phyloP scores from a whole-genome alignment of 2,113 vertebrate species.

The Calonectris borealis region DNA sequence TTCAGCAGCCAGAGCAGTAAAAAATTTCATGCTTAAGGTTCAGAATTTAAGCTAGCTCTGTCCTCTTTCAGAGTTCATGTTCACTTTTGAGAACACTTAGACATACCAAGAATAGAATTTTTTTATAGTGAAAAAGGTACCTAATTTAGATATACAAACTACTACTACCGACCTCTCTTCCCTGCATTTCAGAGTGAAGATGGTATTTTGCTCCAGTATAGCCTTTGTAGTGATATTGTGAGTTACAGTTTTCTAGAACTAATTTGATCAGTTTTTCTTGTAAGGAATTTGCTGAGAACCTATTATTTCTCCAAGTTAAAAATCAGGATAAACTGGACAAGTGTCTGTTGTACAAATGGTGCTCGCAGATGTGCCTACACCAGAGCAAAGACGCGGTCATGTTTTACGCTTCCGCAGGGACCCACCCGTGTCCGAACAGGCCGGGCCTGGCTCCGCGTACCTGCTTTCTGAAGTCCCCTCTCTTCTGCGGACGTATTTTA shows the following conservation, averaged over 20 bases:
- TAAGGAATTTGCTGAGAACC: not conserved
- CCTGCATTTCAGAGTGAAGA: not conserved
- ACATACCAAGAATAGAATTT: fast-evolving
- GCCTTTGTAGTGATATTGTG: not conserved
- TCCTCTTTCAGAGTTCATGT: not conserved
- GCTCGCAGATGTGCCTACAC: fast-evolving
- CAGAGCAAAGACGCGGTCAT: fast-evolving
- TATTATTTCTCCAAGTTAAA: not conserved
- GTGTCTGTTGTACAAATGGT: fast-evolving
- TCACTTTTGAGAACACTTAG: not conserved
- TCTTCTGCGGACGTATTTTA: constrained; percentile 85
- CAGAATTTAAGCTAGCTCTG: not conserved
- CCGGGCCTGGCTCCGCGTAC: constrained; percentile 27
- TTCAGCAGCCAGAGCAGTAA: not conserved
- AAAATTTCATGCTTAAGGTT: not conserved
- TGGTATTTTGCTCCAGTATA: not conserved
- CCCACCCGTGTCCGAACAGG: fast-evolving
- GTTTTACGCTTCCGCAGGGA: fast-evolving
- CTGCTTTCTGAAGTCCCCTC: constrained; percentile 86
- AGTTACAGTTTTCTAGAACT: not conserved
- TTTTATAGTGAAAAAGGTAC: fast-evolving
- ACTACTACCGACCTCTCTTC: not conserved
- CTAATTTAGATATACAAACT: not conserved
- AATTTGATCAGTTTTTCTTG: not conserved
- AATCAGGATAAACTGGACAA: not conserved